Percentiles rank a stretch among this genome's conserved stretches.
Conservation (phyloP, 2,888 invertebrate species). For the Quadroppia sp. region DNA sequence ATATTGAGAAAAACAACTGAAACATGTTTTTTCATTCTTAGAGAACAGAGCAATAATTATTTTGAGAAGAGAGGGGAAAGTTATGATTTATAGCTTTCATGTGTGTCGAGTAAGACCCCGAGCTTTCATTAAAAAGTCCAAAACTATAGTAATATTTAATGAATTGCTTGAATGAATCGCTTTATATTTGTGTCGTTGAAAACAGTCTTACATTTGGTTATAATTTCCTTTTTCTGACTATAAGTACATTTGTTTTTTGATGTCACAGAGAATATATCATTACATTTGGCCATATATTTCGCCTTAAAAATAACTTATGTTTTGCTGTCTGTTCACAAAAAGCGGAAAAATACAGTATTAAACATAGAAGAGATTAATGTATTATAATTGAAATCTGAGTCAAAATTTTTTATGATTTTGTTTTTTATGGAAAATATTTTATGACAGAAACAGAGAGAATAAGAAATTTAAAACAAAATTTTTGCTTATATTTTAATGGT, state of each 20-base stretch:
- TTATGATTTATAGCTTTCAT: constrained; percentile 21
- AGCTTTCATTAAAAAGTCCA: constrained; percentile 33
- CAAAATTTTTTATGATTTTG: neutral
- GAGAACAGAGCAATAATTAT: neutral
- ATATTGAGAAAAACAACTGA: no score
- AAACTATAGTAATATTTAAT: constrained; percentile 32
- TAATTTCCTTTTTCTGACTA: constrained; percentile 17
- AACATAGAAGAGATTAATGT: constrained; percentile 10
- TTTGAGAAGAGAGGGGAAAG: neutral
- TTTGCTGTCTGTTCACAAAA: neutral
- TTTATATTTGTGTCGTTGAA: neutral
- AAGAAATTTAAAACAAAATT: neutral
- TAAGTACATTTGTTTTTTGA: constrained; percentile 24
- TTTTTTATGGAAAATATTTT: neutral
- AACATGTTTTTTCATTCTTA: no score
- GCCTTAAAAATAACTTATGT: constrained; percentile 19
- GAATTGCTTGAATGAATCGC: constrained; percentile 26
- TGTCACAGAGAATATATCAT: constrained; percentile 27
- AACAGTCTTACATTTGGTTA: neutral
- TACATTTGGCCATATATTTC: constrained; percentile 9
- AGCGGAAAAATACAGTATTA: neutral
- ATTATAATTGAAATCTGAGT: constrained; percentile 32
- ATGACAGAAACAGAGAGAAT: neutral
- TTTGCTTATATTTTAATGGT: constrained; percentile 13
- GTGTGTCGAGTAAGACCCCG: constrained; percentile 1